Evolutionary conservation across 2,888 invertebrate genomes (phyloP), one percentile per base, ranked within the genome.

Genomic region (Patella caerulea): DNA sequence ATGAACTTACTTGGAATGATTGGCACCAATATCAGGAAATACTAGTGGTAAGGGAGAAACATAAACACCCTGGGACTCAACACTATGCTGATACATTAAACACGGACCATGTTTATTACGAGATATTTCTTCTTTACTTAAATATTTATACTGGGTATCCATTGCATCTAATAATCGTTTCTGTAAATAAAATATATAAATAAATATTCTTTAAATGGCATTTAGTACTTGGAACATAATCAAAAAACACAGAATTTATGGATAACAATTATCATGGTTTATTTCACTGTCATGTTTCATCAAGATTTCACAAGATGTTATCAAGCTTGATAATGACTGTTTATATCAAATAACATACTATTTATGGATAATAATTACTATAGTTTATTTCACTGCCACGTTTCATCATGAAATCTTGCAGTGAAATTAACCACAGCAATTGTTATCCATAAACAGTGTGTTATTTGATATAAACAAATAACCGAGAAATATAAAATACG

Each of bases 21-120:
- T 85, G n/a, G 84, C 73, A 29, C 82, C 81, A 19, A 92, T 86
- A 82, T 91, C 87, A 14, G 92, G 91, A 80, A 91, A 91, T 17
- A 70, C 65, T 3, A 78, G 87, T 3, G 91, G 89, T 56, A 89
- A 79, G 7, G 87, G 77, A 0, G 92, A 90, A 4, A 79, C 82
- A 76, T 89, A 90, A 5, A 81, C 74, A 3, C 87, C 96, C 86
- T 94, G 93, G 82, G 94, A 93, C 65, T 94, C 92, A 0, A 92
- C 81, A 2, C 80, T 80, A 92, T 95, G 95, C 79, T 94, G 94
- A 88, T 95, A 98, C 69, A 96, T 92, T 19, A 95, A 92, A 95
- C 98, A 97, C 0, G 97, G 96, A 0, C 98, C 97, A 88, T 96
- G 96, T 0, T 91, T 92, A 91, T 99, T 99, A 15, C 98, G 93